Conservation (phyloP, 1,140 invertebrate genomes). For the Vanessa tameamea region DNA sequence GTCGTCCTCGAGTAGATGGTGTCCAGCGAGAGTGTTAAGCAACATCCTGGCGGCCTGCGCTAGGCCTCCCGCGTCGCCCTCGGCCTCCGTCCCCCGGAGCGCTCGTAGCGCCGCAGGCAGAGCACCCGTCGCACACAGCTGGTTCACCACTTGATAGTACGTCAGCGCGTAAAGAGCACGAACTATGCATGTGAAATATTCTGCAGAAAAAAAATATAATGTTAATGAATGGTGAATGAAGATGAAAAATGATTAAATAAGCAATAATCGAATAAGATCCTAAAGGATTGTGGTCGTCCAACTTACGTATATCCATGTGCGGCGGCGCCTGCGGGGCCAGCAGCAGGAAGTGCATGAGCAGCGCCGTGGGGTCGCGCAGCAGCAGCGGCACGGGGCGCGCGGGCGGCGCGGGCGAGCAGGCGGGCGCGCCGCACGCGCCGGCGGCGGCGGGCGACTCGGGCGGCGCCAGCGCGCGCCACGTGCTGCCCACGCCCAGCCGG, state of each 20-base stretch:
- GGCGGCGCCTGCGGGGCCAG: conserved; percentile 88
- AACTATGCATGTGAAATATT: conserved; percentile 92
- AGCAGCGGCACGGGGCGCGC: conserved; percentile 89
- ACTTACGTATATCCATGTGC: conserved; percentile 89
- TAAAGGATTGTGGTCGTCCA: too few relatives aligned
- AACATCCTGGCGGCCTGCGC: conserved; percentile 49
- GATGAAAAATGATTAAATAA: not conserved
- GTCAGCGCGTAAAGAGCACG: conserved; percentile 93
- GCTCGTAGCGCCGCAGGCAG: conserved; percentile 70
- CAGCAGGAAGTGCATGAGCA: conserved; percentile 93
- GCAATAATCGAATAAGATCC: not conserved
- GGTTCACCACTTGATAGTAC: conserved; percentile 91
- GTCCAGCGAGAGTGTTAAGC: conserved; percentile 53
- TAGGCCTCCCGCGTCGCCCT: conserved; percentile 33
- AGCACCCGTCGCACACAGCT: conserved; percentile 78
- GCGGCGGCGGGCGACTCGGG: conserved; percentile 27
- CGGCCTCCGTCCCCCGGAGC: conserved; percentile 36
- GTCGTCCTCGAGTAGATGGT: conserved; percentile 65
- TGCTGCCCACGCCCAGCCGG: conserved; percentile 78
- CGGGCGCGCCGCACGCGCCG: conserved; percentile 55
- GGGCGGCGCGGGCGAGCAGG: conserved; percentile 48
- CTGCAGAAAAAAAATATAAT: conserved; percentile 73
- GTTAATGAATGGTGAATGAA: too few relatives aligned
- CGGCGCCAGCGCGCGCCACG: conserved; percentile 68
- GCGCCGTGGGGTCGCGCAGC: conserved; percentile 89